Conservation (phyloP, 2,888 invertebrate species). For the Copidosoma aretas region DNA sequence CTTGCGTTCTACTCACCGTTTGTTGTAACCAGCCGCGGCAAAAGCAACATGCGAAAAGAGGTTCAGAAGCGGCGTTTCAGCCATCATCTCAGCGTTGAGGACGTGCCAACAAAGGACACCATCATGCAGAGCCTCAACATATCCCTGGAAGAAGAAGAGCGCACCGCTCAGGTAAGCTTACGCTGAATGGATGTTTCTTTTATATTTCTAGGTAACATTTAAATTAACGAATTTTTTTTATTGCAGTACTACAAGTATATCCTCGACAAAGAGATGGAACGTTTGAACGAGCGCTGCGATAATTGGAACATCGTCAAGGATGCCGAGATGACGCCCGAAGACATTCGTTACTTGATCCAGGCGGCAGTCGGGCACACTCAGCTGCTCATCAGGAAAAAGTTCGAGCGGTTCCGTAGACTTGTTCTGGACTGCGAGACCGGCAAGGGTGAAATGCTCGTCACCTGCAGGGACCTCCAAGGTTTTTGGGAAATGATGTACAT, state of each 20-base stretch:
- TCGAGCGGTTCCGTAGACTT: constrained; percentile 74
- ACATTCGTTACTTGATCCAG: constrained; percentile 69
- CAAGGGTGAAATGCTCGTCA: constrained; percentile 66
- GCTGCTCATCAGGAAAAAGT: constrained; percentile 77
- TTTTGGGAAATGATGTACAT: constrained; percentile 88
- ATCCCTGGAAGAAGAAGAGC: constrained; percentile 54
- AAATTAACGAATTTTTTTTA: neutral
- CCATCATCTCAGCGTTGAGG: constrained; percentile 42
- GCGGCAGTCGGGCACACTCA: constrained; percentile 81
- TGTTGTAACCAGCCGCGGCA: constrained; percentile 69
- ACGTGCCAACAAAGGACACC: constrained; percentile 54
- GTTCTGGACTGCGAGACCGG: constrained; percentile 60
- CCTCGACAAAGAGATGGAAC: constrained; percentile 65
- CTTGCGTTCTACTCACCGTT: constrained; percentile 62
- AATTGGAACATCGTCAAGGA: constrained; percentile 66
- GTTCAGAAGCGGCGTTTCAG: constrained; percentile 42
- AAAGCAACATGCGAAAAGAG: constrained; percentile 68
- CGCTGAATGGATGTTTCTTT: neutral
- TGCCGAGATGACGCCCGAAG: constrained; percentile 62
- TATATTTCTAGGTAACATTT: neutral
- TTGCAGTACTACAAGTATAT: constrained; percentile 59
- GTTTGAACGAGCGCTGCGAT: constrained; percentile 66
- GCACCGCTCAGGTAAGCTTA: constrained; percentile 52
- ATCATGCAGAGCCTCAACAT: constrained; percentile 53
- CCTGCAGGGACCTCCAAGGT: constrained; percentile 77